Percentiles rank a stretch among this genome's conserved stretches.
Evolutionary conservation across 2,113 vertebrate species (phyloP).

Genomic region (Theristicus caerulescens): DNA sequence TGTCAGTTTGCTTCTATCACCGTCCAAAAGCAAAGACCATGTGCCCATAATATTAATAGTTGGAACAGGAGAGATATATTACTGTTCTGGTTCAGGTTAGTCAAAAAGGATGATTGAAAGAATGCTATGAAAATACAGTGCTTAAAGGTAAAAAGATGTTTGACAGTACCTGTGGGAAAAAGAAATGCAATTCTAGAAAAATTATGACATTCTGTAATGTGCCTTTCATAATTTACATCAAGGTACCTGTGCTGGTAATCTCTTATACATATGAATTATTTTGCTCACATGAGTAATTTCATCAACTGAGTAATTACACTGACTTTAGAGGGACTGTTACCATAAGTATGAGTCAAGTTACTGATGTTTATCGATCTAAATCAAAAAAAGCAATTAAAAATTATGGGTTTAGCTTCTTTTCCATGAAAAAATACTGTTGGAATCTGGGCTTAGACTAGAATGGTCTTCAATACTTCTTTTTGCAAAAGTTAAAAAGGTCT

Average conservation of each 20-base stretch:
- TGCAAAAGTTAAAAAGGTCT: background rate
- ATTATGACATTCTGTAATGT: background rate
- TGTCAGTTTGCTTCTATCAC: slow-evolving; percentile 43
- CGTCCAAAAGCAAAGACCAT: background rate
- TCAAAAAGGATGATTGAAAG: slow-evolving; percentile 33
- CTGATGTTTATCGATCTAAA: background rate
- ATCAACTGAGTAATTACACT: background rate
- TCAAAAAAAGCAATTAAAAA: background rate
- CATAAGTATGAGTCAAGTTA: background rate
- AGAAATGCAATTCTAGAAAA: slow-evolving; percentile 4
- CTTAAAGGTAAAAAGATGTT: slow-evolving; percentile 24
- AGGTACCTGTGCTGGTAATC: background rate
- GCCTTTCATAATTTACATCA: background rate
- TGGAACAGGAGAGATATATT: background rate
- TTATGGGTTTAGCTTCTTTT: background rate
- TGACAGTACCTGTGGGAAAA: background rate
- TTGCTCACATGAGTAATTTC: slow-evolving; percentile 1
- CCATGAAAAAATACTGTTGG: background rate
- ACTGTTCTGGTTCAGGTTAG: background rate
- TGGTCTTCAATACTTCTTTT: background rate
- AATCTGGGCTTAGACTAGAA: background rate
- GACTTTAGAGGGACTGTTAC: background rate
- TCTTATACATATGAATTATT: background rate
- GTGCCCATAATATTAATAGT: slow-evolving; percentile 5
- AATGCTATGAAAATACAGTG: background rate